Evolutionary conservation across 2,113 vertebrate species (phyloP), one percentile per base, ranked within the genome.

Genomic region (Cinclus mexicanus): DNA sequence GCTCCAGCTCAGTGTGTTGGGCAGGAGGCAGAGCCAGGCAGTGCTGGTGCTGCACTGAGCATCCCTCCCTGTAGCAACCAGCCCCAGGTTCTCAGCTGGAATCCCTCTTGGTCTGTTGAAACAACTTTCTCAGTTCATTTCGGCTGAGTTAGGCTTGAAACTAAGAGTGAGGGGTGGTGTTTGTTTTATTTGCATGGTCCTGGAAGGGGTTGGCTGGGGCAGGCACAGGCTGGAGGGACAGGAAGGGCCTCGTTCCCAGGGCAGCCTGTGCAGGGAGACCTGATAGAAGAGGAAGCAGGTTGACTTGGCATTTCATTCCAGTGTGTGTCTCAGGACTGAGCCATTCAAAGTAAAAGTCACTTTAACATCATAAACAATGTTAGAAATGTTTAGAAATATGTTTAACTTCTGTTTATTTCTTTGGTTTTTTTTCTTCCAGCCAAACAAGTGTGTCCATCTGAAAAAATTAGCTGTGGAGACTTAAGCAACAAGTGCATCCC

Each of bases 391-490:
- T 83, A 49, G 21, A 56, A 29, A 39, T 61, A 44, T 29, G 15
- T 72, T 87, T 91, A 65, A 95, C 31, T 69, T 83, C 55, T 78
- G 13, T 59, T 91, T 76, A 91, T 64, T 95, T 59, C 37, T 39
- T 95, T 88, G 90, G 3, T 70, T 95, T 91, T 82, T 83, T 63
- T 90, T 84, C 84, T 97, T 96, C 50, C 97, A 99, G 99, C 98
- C 96, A 98, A 98, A 77, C 98, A 99, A 97, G 98, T 98, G 17
- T 99, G 99, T 94, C 98, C 98, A 6, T 97, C 98, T 2, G 99
- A 99, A 98, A 99, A 99, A 98, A 98, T 99, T 26, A 99, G 99
- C 97, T 99, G 99, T 67, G 99, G 99, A 67, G 98, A 98, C 42
- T 88, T 96, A 41, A 97, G 98, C 96, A 99, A 98, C 97, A 99